phyloP scores from a whole-genome alignment of 2,888 invertebrate genomes.

The Blastobasis adustella region DNA sequence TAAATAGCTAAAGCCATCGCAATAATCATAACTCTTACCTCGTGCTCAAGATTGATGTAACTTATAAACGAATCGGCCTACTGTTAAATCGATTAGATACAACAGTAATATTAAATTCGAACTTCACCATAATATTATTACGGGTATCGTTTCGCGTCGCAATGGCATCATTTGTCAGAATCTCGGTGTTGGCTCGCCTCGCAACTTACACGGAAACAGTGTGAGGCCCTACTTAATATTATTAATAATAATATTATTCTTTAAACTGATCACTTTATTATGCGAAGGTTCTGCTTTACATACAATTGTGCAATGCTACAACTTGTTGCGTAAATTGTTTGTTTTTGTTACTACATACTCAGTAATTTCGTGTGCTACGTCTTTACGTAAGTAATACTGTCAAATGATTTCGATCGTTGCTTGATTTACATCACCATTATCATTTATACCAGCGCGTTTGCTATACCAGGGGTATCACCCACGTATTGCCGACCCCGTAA shows the following conservation, averaged over 20 bases:
- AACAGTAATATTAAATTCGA: neutral
- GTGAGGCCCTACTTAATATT: neutral
- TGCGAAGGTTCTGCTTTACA: slow-evolving; percentile 8
- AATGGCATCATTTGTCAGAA: slow-evolving; percentile 2
- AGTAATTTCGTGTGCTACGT: neutral
- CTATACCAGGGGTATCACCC: too few species aligned
- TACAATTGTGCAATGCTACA: neutral
- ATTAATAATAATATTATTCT: neutral
- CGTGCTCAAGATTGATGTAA: too few species aligned
- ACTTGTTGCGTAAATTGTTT: slow-evolving; percentile 1
- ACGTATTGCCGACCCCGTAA: too few species aligned
- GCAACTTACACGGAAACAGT: slow-evolving; percentile 1
- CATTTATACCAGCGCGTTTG: too few species aligned
- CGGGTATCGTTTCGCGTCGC: neutral
- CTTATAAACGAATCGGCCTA: neutral
- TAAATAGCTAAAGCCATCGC: too few species aligned
- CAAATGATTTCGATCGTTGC: too few species aligned
- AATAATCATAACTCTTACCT: too few species aligned
- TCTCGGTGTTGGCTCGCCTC: neutral
- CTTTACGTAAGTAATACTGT: neutral
- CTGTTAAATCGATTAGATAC: slow-evolving; percentile 3
- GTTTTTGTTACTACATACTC: neutral
- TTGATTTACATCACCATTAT: too few species aligned
- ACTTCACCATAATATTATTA: slow-evolving; percentile 1
- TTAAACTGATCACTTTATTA: slow-evolving; percentile 16